A percentile compares a stretch with the other conserved stretches of the same genome.
Conservation (phyloP, 1,140 invertebrate species). For the Zaprionus lachaisei region DNA sequence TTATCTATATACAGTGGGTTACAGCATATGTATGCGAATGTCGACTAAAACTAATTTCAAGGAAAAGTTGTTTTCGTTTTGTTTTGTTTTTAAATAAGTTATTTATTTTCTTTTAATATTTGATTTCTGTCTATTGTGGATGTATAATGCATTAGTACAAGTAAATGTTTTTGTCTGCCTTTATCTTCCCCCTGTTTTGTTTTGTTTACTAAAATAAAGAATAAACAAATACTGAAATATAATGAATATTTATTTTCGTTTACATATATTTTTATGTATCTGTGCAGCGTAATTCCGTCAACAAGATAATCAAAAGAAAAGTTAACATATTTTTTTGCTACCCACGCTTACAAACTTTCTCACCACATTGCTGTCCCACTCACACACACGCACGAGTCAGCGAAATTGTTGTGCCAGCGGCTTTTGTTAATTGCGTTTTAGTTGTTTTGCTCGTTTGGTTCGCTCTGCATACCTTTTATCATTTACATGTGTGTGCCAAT, state of each 20-base stretch:
- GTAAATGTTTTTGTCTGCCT: neutral
- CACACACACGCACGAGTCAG: neutral
- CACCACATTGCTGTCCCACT: constrained; percentile 7
- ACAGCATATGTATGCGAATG: neutral
- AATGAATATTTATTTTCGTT: neutral
- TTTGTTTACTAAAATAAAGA: neutral
- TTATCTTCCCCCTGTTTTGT: neutral
- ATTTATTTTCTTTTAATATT: neutral
- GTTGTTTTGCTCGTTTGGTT: constrained; percentile 79
- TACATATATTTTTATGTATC: neutral
- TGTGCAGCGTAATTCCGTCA: neutral
- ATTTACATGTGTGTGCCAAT: constrained; percentile 10
- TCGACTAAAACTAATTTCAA: neutral
- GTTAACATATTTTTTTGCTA: neutral
- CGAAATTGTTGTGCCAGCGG: constrained; percentile 9
- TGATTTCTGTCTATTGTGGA: neutral
- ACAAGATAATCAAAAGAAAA: constrained; percentile 1
- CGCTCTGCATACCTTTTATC: constrained; percentile 63
- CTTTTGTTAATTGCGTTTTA: constrained; percentile 70
- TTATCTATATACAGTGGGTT: constrained; percentile 5
- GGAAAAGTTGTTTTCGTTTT: neutral
- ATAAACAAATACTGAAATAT: neutral
- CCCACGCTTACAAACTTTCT: constrained; percentile 22
- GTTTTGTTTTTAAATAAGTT: neutral
- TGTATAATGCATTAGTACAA: neutral